These are phyloP conservation scores for Spodoptera littoralis DNA, from an alignment of 2,888 invertebrate genomes.

Conservation along the genomic window DNA sequence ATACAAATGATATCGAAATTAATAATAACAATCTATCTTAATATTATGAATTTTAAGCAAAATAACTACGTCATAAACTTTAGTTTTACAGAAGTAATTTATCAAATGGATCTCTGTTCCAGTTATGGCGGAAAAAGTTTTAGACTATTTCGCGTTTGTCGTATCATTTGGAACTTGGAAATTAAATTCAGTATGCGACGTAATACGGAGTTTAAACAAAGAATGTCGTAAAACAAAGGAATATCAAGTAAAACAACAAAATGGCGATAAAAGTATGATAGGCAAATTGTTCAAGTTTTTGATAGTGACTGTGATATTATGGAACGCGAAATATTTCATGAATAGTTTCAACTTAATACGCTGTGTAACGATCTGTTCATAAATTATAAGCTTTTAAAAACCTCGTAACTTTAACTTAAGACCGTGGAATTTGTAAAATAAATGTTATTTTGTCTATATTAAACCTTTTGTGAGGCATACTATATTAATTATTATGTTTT, in stretches of 20 bases:
- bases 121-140: constrained; percentile 35
- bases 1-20: constrained; percentile 59
- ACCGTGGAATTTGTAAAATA: no score
- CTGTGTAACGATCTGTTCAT: no score
- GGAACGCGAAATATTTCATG: constrained; percentile 10
- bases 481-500: no score
- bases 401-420: no score
- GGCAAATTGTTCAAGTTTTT: constrained; percentile 25
- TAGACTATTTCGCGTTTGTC: constrained; percentile 38
- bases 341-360: constrained; percentile 14
- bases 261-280: constrained; percentile 18
- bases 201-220: constrained; percentile 40
- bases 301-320: neutral
- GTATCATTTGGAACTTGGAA: constrained; percentile 40
- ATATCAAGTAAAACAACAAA: constrained; percentile 25
- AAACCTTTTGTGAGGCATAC: no score
- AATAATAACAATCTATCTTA: neutral
- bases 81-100: constrained; percentile 45
- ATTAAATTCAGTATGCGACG: constrained; percentile 32
- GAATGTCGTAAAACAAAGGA: constrained; percentile 29
- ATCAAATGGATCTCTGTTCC: constrained; percentile 41
- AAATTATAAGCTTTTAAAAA: no score
- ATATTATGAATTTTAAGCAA: constrained; percentile 17
- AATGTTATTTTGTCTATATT: no score
- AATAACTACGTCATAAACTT: constrained; percentile 22